Base-by-base conservation (phyloP, 2,113 vertebrate species). In the Triplophysa rosa region DNA sequence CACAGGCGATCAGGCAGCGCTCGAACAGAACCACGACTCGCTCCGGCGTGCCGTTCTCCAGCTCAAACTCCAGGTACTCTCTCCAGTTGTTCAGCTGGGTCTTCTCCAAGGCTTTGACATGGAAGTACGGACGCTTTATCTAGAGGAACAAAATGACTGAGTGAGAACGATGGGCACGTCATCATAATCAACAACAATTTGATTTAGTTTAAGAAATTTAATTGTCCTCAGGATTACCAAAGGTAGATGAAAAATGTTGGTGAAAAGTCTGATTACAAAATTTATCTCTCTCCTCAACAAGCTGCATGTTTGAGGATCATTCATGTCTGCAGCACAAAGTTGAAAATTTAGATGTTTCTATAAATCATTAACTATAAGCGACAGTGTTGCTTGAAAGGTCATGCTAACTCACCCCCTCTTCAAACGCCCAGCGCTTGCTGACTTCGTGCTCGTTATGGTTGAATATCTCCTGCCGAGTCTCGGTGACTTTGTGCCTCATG, bases 361-460 rank as follows among this genome's bases (percentile, higher is more conserved):
- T 45, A 11, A 45, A 11, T 45, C 42, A 45, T 45, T 45, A 54
- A 54, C 49, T 54, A 16, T 16, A 54, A 19, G 49, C 14, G 4
- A 17, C 2, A 11, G 42, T 1, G 42, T 45, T 45, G 42, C 42
- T 54, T 54, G 2, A 26, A 23, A 0, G 66, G 13, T 23, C 7
- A 13, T 3, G 6, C 13, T 92, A 17, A 80, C 96, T 91, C 85
- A 99, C 98, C 91, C 94, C 97, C 91, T 99, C 98, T 87, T 99
- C 98, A 87, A 99, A 99, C 19, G 95, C 92, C 98, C 98, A 99
- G 58, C 97, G 94, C 89, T 98, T 98, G 93, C 96, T 98, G 92
- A 99, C 97, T 95, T 99, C 98, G 11, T 99, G 96, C 69, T 99
- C 98, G 23, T 99, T 99, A 89, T 97, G 96, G 93, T 96, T 98